Conservation (phyloP, 2,888 invertebrate species). For the Aromia moschata region DNA sequence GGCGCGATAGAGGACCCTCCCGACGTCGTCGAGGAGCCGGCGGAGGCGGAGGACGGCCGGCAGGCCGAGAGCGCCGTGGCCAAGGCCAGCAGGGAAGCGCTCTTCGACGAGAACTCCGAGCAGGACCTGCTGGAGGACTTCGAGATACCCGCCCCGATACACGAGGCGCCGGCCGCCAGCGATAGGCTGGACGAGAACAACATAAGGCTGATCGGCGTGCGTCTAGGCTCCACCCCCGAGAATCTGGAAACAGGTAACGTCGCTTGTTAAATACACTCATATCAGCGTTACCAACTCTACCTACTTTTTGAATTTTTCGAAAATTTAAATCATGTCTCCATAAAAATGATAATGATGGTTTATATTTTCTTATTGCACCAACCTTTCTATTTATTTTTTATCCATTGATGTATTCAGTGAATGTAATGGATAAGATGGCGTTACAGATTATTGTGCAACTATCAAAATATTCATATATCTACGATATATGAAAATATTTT, state of each 20-base stretch:
- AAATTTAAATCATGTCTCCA: no score
- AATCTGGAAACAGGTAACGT: background rate
- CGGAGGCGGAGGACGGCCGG: conserved; percentile 22
- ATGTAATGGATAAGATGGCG: no score
- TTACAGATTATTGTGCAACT: no score
- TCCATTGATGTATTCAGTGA: no score
- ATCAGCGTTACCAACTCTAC: background rate
- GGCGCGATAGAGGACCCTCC: conserved; percentile 5
- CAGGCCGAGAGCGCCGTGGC: conserved; percentile 34
- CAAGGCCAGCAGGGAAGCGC: conserved; percentile 57
- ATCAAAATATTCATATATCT: no score
- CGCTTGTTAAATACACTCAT: background rate
- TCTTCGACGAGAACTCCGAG: conserved; percentile 59
- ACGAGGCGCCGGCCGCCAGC: conserved; percentile 25
- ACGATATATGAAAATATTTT: no score
- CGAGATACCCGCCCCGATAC: conserved; percentile 44
- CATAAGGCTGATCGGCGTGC: background rate
- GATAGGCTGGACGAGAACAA: background rate
- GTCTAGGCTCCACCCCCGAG: background rate
- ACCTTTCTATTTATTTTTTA: no score
- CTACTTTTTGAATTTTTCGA: background rate
- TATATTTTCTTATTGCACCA: no score
- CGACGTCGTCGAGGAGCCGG: background rate
- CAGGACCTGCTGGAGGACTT: conserved; percentile 57
- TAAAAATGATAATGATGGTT: no score